Base-by-base conservation (phyloP, 2,113 vertebrate species). In the Prietella phreatophila region DNA sequence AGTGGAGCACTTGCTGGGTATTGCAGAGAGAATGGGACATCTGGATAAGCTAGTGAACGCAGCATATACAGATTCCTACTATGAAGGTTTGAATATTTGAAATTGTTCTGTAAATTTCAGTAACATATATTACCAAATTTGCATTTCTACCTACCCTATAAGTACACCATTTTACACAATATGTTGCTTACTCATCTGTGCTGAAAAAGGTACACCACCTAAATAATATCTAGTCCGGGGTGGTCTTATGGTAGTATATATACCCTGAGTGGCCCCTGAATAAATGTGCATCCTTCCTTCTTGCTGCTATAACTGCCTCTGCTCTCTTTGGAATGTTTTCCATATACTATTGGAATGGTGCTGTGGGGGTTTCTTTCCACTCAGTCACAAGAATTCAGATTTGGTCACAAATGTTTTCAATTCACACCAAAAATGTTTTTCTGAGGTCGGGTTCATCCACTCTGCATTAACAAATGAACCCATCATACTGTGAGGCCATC, bases 51-150 rank as follows among this genome's bases (percentile, higher is more conserved):
- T 99, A 85, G 93, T 99, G 81, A 99, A 99, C 0, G 94, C 96
- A 78, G 95, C 96, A 55, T 97, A 97, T 89, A 97, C 95, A 0
- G 96, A 96, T 92, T 94, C 86, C 90, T 97, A 97, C 92, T 99
- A 99, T 91, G 96, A 96, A 93, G 98, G 98, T 99, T 89, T 95
- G 90, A n/a, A 55, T 4, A 63, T 27, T 69, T 50, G 7, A 73
- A 56, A 1, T 58, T 36, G 53, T 55, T 69, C 4, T 20, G 0
- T 33, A 17, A 63, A 55, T 85, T 27, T 17, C 25, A 36, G 15
- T 36, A n/a, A 4, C 25, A 83, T n/a, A 83, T 9, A 20, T 36
- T 58, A 79, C 1, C 27, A 79, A 53, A 76, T 50, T 55, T 79
- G 15, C 30, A 5, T 79, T 30, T 53, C 10, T 15, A 27, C 27